Evolutionary conservation across 37 sponge, comb jelly and placozoan genomes (phyloP), one percentile per base, ranked within the genome.

Genomic region (Hexactinellida sp.): DNA sequence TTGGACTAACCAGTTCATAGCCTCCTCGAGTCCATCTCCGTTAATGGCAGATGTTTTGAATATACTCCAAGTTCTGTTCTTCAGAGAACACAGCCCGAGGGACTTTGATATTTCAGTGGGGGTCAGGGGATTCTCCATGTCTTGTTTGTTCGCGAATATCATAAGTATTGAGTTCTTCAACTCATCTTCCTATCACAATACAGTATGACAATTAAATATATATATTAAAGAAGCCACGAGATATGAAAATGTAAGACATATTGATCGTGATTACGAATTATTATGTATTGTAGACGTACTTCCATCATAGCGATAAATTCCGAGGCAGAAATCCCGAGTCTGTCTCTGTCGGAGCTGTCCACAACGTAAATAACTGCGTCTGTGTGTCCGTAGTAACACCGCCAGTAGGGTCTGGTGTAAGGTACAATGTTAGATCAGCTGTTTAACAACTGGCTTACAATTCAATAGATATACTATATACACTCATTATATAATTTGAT

Each of bases 1-100:
- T n/a, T n/a, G n/a, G n/a, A n/a, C 95, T 87, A 0, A 98, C 99
- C 99, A 98, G 87, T 98, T 96, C 99, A 98, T 98, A 21, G 96
- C 99, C 39, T 98, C 99, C 54, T 98, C 94, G 0, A 98, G 91
- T 0, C 99, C 99, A 32, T 93, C 99, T 37, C 96, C 99, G 37
- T 95, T 95, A 28, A 91, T 55, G 32, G 99, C 99, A 54, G 99
- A 98, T 1, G 99, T 98, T 84, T 95, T 95, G 88, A 98, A 98
- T 37, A 98, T 98, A n/a, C 91, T 90, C 99, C 99, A 98, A n/a
- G 95, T 95, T 51, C 99, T 93, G 87, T 84, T 92, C 92, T 95
- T 95, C 19, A 98, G 90, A 1, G 96, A 93, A 37, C 96, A 89
- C 24, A 98, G 89, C 0, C 99, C 99, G 0, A 98, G 91, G 24